These are phyloP conservation scores for Empidonax alnorum DNA, from an alignment of 2,113 vertebrate genomes.

Conservation along the genomic window DNA sequence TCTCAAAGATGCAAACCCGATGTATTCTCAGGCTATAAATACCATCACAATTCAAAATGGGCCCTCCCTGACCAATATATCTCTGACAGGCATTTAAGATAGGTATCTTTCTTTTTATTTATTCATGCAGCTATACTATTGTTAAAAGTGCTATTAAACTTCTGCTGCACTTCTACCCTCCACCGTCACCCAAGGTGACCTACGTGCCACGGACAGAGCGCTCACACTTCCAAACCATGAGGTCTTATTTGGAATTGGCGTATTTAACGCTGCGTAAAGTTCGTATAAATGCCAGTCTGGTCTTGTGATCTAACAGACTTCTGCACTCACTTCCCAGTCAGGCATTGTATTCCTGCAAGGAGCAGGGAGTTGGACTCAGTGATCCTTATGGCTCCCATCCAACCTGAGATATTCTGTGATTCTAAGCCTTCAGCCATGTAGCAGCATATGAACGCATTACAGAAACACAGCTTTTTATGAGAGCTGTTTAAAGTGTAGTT, in stretches of 20 bases:
- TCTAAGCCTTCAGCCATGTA: neutral
- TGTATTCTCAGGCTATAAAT: slow-evolving; percentile 52
- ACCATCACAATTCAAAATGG: slow-evolving; percentile 3
- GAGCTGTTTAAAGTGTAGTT: neutral
- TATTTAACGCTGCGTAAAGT: neutral
- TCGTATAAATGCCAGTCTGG: neutral
- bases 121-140: neutral
- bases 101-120: neutral
- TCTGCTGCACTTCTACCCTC: neutral
- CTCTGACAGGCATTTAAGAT: neutral
- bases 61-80: neutral
- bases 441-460: neutral
- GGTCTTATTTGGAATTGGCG: neutral
- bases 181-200: neutral
- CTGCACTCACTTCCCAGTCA: neutral
- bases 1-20: neutral
- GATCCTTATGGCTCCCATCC: neutral
- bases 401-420: neutral
- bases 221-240: neutral
- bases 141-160: neutral
- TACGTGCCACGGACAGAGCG: neutral
- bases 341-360: neutral
- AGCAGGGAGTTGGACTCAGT: neutral
- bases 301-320: neutral
- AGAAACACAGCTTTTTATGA: neutral